Conservation (phyloP, 1,140 invertebrate species). For the Stegodyphus mimosarum region DNA sequence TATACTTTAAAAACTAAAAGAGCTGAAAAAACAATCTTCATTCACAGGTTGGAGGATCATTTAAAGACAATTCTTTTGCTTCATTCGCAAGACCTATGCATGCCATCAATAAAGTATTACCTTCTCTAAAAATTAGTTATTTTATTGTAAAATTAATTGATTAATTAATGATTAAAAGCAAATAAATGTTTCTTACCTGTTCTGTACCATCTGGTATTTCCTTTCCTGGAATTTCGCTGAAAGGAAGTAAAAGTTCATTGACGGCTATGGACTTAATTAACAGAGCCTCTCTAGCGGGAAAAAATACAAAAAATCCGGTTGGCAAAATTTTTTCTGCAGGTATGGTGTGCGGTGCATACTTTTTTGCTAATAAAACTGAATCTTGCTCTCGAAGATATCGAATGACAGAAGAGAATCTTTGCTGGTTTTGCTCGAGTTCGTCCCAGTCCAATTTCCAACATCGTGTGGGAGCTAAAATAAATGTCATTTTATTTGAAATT, state of each 20-base stretch:
- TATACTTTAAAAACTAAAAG: background rate
- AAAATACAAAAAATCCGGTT: constrained; percentile 2
- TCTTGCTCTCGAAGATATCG: constrained; percentile 1
- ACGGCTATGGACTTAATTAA: constrained; percentile 24
- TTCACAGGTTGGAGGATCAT: background rate
- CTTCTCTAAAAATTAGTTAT: background rate
- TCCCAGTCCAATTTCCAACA: constrained; percentile 57
- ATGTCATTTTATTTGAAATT: background rate
- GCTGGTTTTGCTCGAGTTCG: constrained; percentile 31
- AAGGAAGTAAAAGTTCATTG: constrained; percentile 33
- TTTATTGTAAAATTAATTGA: background rate
- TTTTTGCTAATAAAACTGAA: constrained; percentile 20
- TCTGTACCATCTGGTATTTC: constrained; percentile 10
- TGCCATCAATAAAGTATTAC: background rate
- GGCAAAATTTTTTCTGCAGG: constrained; percentile 22
- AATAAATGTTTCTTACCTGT: background rate
- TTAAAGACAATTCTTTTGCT: background rate
- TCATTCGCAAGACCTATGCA: background rate
- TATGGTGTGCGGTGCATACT: background rate
- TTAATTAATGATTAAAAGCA: background rate
- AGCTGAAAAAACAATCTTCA: background rate
- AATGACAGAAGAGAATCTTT: constrained; percentile 4
- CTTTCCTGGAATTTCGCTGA: background rate
- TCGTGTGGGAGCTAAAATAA: constrained; percentile 22
- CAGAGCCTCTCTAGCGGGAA: constrained; percentile 20